Evolutionary conservation across 1,140 invertebrate genomes (phyloP).

Genomic region (Venturia canescens): DNA sequence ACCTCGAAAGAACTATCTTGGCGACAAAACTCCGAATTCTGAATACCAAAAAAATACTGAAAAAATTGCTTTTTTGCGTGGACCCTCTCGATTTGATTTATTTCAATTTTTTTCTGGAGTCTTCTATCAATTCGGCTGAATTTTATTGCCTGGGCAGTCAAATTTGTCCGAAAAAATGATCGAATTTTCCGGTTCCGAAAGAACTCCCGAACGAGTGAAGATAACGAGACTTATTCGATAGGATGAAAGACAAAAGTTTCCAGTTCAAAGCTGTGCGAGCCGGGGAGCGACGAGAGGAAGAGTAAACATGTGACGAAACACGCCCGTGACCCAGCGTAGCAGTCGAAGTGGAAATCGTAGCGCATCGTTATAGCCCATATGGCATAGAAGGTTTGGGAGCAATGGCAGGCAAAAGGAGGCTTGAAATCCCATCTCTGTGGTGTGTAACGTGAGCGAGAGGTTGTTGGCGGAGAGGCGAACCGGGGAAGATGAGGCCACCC

Average conservation of each 20-base stretch:
- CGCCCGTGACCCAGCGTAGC: conserved; percentile 21
- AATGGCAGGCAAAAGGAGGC: neutral
- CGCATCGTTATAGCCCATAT: neutral
- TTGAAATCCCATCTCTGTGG: neutral
- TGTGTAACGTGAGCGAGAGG: neutral
- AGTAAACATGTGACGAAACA: conserved; percentile 17
- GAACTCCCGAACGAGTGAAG: too few relatives aligned
- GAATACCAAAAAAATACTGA: too few relatives aligned
- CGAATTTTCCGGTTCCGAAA: too few relatives aligned
- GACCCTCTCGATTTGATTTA: too few relatives aligned
- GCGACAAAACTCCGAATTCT: too few relatives aligned
- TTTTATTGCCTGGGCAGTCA: too few relatives aligned
- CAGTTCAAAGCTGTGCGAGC: neutral
- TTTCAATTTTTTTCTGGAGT: too few relatives aligned
- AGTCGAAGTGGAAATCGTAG: neutral
- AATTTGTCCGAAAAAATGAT: too few relatives aligned
- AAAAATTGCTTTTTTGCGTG: too few relatives aligned
- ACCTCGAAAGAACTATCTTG: neutral
- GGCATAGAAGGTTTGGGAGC: neutral
- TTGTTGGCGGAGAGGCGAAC: conserved; percentile 2
- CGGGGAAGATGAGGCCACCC: conserved; percentile 8
- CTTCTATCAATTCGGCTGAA: too few relatives aligned
- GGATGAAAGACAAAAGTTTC: too few relatives aligned
- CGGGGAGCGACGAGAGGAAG: neutral
- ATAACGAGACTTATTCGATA: too few relatives aligned